Base-by-base conservation (phyloP, 1,140 invertebrate species). In the Hyphantria cunea region DNA sequence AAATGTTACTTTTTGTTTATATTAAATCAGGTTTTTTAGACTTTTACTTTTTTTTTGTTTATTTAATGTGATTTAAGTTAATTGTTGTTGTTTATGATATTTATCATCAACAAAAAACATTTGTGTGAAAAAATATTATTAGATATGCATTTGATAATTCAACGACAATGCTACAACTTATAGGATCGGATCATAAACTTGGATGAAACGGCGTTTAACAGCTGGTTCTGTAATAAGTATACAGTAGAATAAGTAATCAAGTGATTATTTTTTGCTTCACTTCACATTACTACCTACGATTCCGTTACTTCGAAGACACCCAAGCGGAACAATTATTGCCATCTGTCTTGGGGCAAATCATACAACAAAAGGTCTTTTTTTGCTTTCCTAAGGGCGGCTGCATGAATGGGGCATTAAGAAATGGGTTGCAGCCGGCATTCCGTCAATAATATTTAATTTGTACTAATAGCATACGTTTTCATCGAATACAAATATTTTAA, bases 281-380 rank as follows among this genome's bases (percentile, higher is more conserved):
- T 41, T 32, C 41, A 51, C 13, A 50, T 6, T 51, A 10, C 11
- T 56, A 62, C 61, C 50, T 64, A 47, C 37, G 34, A 52, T 45
- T 59, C 66, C 61, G 66, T 68, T 68, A 68, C 58, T 59, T 14
- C 17, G 34, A 55, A 64, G 52, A 51, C 60, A 61, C 17, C 37
- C 32, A 60, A 62, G 42, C 58, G 63, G 50, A 61, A 68, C 62
- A 70, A 70, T 70, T 53, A 62, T 63, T 52, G 47, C 59, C 70
- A 66, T 69, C 66, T 72, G 70, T 55, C 70, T 48, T 48, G 45
- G 58, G 58, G 65, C 50, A 60, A 62, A 71, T 54, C 62, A 50
- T 50, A 64, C 31, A 60, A 68, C 54, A 66, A 63, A 63, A 72
- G 58, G 54, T 54, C 1, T 25, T 69, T 68, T 67, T 66, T 60